Evolutionary conservation across 2,888 invertebrate species (phyloP).

Genomic region (Dolomedes plantarius): DNA sequence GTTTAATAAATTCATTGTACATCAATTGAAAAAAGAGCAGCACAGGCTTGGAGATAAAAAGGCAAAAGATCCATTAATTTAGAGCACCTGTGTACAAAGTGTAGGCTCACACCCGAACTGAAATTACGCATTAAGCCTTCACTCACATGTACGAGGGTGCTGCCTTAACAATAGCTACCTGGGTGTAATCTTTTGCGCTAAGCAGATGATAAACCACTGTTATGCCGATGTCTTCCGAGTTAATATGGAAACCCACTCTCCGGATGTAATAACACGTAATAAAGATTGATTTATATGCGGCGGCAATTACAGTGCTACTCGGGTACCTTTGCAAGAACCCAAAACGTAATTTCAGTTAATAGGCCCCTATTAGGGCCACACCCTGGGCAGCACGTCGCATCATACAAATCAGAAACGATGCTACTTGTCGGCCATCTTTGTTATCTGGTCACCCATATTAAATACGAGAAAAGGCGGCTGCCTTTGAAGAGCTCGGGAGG

Average conservation of each 20-base stretch:
- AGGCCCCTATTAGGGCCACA: constrained; percentile 62
- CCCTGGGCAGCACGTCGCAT: constrained; percentile 48
- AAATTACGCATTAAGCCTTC: constrained; percentile 12
- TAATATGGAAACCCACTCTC: constrained; percentile 51
- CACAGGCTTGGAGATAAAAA: neutral
- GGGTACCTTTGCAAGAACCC: constrained; percentile 35
- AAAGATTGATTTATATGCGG: constrained; percentile 68
- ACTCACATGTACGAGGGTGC: neutral
- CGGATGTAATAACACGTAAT: constrained; percentile 64
- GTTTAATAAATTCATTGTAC: neutral
- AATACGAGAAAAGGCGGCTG: constrained; percentile 30
- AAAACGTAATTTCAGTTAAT: constrained; percentile 67
- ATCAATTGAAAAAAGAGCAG: neutral
- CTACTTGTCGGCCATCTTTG: constrained; percentile 49
- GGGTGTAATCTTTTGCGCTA: constrained; percentile 32
- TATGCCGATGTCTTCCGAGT: constrained; percentile 22
- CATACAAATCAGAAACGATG: constrained; percentile 48
- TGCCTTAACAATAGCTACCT: neutral
- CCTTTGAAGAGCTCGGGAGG: constrained; percentile 51
- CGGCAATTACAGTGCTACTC: constrained; percentile 58
- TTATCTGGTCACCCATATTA: constrained; percentile 36
- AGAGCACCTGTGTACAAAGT: constrained; percentile 4
- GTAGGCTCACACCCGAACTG: neutral
- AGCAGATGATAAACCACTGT: constrained; percentile 60
- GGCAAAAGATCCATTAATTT: neutral